Evolutionary conservation across 2,797 vertebrate species (phyloP), one percentile per base, ranked within the genome.

Genomic region (Etheostoma perlongum): DNA sequence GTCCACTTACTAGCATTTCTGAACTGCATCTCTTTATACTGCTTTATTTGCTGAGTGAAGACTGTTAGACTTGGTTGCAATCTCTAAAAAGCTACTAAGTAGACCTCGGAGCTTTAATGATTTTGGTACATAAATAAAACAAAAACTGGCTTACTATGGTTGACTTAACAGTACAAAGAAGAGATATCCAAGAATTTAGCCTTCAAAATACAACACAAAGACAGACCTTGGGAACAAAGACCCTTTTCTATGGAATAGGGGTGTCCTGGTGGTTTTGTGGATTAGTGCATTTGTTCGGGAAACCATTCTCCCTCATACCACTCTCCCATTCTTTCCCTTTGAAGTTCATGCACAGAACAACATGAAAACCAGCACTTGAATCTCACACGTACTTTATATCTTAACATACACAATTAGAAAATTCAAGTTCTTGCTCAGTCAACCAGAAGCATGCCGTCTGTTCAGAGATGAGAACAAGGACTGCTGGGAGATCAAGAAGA

Each of bases 101-200:
- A 23, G 48, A 25, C 23, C 14, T 21, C 44, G 21, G 55, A 67
- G 27, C 27, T 59, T 19, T 49, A 5, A 40, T 52, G 0, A n/a
- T 8, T 21, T 42, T n/a, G 46, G 21, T 40, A 52, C 13, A 66
- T 12, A 21, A 67, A 58, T 27, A 3, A 77, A 77, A 68, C 19
- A 30, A 52, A 57, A 53, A 16, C 18, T 13, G 8, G 25, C 10
- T 66, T 54, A 40, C 21, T 2, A 19, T 0, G 1, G 15, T 73
- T 54, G 54, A n/a, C 30, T 63, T 53, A 59, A 55, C 44, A 61
- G 49, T 53, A 81, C 78, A 85, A 81, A 84, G 49, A 70, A 46
- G 53, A 73, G 79, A 84, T 66, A 84, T 78, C 62, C 66, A 85
- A 85, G 15, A 85, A 68, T 71, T 79, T 53, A 61, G 49, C 55